Conservation (phyloP, 2,797 vertebrate genomes). For the Oreochromis mossambicus region DNA sequence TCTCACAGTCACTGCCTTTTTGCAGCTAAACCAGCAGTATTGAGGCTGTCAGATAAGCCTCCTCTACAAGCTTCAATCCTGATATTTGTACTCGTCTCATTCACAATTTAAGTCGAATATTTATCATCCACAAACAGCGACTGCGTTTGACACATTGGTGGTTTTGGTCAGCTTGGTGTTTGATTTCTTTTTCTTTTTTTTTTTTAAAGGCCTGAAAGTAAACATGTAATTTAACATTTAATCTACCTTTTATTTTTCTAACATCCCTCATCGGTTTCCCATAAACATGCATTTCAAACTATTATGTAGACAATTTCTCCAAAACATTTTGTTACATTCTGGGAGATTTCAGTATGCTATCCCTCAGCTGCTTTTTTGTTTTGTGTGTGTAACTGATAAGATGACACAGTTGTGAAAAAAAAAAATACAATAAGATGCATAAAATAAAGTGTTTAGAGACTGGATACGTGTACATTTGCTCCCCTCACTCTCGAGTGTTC, state of each 20-base stretch:
- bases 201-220: neutral
- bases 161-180: neutral
- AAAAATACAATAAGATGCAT: slow-evolving; percentile 47
- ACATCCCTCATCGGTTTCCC: neutral
- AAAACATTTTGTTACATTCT: slow-evolving; percentile 7
- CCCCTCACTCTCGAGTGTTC: neutral
- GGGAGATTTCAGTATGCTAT: slow-evolving; percentile 41
- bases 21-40: slow-evolving; percentile 23
- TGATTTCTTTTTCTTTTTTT: neutral
- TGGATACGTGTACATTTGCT: neutral
- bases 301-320: neutral
- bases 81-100: neutral
- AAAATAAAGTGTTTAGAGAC: slow-evolving; percentile 21
- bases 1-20: neutral
- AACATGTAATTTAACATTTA: neutral
- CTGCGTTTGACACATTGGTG: neutral
- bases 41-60: neutral
- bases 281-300: slow-evolving; percentile 13
- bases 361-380: slow-evolving; percentile 46
- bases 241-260: neutral
- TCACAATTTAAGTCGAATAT: neutral
- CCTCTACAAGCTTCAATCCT: neutral
- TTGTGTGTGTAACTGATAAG: slow-evolving; percentile 41
- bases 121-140: neutral
- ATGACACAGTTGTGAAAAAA: slow-evolving; percentile 23